A percentile compares a stretch with the other conserved stretches of the same genome.
Evolutionary conservation across 2,888 invertebrate genomes (phyloP).

Genomic region (Eilema caniola): DNA sequence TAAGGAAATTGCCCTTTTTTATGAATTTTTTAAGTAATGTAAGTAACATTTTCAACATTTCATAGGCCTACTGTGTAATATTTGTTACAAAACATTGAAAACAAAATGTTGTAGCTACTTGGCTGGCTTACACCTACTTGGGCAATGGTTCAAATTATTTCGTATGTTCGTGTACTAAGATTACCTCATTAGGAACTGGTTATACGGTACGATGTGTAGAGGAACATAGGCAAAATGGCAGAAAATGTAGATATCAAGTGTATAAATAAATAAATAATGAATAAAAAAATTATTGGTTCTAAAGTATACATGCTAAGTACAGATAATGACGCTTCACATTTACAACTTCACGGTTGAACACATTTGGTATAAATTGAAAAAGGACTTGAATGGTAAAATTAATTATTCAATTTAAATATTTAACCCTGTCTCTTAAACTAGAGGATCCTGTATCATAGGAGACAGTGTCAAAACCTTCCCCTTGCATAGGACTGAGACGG

Average conservation of each 20-base stretch:
- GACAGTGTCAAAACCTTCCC: no score
- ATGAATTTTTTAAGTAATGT: slow-evolving; percentile 1
- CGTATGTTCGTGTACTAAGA: neutral
- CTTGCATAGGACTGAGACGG: no score
- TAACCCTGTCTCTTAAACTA: no score
- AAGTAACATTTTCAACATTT: slow-evolving; percentile 9
- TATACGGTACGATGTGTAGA: neutral
- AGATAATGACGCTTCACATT: no score
- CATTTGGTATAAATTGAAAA: no score
- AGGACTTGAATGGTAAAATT: no score
- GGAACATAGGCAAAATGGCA: neutral
- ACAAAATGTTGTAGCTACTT: neutral
- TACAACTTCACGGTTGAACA: no score
- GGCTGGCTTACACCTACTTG: neutral
- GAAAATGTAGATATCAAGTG: neutral
- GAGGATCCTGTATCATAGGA: no score
- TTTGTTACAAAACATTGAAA: slow-evolving; percentile 1
- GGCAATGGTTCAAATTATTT: neutral
- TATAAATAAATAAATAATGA: no score
- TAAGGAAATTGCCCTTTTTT: neutral
- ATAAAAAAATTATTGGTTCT: no score
- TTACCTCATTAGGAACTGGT: slow-evolving; percentile 1
- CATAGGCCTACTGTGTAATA: neutral
- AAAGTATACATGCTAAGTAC: no score
- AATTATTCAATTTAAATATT: no score